Conservation (phyloP, 2,113 vertebrate genomes). For the Clarias gariepinus region DNA sequence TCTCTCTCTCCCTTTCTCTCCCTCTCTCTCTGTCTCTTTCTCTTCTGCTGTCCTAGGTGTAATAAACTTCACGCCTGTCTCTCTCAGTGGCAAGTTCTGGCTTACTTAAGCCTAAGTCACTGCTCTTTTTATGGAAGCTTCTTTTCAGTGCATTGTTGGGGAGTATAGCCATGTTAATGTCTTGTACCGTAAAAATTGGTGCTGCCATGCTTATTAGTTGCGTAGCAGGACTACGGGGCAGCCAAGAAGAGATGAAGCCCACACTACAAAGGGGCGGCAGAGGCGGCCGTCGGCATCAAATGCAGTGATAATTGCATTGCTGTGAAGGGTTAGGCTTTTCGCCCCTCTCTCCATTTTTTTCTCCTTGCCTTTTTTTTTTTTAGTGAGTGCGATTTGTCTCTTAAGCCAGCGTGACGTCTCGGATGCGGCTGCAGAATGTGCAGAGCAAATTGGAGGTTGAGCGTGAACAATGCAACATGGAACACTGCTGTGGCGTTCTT, state of each 20-base stretch:
- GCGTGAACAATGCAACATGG: constrained; percentile 99
- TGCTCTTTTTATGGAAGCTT: constrained; percentile 60
- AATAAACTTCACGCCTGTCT: constrained; percentile 77
- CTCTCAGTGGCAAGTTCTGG: constrained; percentile 73
- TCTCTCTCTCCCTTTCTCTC: neutral
- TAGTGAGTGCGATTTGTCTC: constrained; percentile 99
- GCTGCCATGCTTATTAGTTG: constrained; percentile 99
- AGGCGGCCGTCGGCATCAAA: constrained; percentile 93
- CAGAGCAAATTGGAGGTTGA: constrained; percentile 99
- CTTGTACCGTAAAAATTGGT: constrained; percentile 99
- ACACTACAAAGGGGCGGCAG: constrained; percentile 84
- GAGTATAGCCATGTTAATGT: constrained; percentile 89
- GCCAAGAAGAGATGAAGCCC: constrained; percentile 53
- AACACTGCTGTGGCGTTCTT: constrained; percentile 87
- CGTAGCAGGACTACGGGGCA: constrained; percentile 83
- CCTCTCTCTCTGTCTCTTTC: no score
- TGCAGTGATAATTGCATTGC: constrained; percentile 99
- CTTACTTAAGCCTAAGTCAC: constrained; percentile 73
- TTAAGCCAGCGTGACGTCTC: constrained; percentile 99
- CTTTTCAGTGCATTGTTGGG: constrained; percentile 76
- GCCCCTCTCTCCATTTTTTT: constrained; percentile 49
- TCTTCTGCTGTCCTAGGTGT: constrained; percentile 64
- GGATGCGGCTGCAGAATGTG: constrained; percentile 98
- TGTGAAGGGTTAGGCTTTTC: constrained; percentile 88
- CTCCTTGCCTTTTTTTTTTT: constrained; percentile 62